Evolutionary conservation across 2,113 vertebrate species (phyloP).

Genomic region (Colistium nudipinnis): DNA sequence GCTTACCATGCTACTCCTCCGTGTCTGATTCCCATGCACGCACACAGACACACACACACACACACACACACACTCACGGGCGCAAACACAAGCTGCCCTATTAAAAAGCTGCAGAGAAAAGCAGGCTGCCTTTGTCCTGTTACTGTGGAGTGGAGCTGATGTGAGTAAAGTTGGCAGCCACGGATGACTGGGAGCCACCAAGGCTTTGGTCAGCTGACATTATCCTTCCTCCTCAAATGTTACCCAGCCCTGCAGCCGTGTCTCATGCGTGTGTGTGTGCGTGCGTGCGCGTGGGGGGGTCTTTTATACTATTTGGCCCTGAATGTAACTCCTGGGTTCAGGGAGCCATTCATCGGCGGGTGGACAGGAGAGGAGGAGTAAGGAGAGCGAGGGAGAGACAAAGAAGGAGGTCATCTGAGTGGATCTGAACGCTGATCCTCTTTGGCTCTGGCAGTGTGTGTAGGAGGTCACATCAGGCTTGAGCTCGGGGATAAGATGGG

Average conservation of each 20-base stretch:
- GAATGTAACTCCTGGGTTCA: constrained; percentile 45
- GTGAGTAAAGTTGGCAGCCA: constrained; percentile 70
- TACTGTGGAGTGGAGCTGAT: constrained; percentile 60
- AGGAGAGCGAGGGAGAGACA: constrained; percentile 33
- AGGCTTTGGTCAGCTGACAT: constrained; percentile 71
- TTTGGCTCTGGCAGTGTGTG: constrained; percentile 58
- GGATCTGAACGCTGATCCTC: constrained; percentile 73
- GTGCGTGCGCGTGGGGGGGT: not conserved
- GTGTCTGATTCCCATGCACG: constrained; percentile 24
- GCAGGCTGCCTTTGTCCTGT: constrained; percentile 55
- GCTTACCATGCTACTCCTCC: constrained; percentile 30
- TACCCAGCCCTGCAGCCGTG: constrained; percentile 44
- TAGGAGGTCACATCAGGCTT: constrained; percentile 64
- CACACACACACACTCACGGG: constrained; percentile 32
- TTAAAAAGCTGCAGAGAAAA: constrained; percentile 63
- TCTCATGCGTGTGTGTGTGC: constrained; percentile 27
- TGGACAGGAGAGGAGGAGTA: constrained; percentile 10
- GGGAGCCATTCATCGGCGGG: constrained; percentile 24
- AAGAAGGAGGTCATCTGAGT: constrained; percentile 70
- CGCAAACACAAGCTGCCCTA: constrained; percentile 38
- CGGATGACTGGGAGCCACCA: constrained; percentile 70
- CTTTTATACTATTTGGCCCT: constrained; percentile 49
- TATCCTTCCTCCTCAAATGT: constrained; percentile 65
- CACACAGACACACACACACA: constrained; percentile 36
- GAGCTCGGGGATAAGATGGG: constrained; percentile 57